Evolutionary conservation across 2,113 vertebrate genomes (phyloP).

Genomic region (Columbina picui): DNA sequence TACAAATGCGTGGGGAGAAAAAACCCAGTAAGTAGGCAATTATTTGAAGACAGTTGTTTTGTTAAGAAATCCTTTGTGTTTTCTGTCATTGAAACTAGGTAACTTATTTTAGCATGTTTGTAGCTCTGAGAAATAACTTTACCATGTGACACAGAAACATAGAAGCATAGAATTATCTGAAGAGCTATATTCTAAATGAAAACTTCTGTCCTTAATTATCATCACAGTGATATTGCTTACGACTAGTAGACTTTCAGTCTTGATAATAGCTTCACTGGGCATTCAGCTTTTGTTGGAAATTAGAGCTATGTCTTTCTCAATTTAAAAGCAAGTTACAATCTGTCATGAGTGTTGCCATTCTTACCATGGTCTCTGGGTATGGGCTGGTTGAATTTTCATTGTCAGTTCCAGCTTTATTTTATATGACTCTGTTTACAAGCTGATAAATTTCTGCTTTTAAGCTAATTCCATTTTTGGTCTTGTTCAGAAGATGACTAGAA

Average conservation of each 20-base stretch:
- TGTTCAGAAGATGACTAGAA: background rate
- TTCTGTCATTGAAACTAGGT: background rate
- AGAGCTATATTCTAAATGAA: background rate
- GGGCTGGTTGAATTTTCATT: background rate
- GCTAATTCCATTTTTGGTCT: background rate
- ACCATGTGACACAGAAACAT: background rate
- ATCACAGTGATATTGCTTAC: background rate
- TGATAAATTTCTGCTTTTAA: background rate
- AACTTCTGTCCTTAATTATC: background rate
- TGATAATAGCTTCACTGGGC: background rate
- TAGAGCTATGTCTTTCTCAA: background rate
- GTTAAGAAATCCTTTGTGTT: background rate
- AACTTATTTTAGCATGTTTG: background rate
- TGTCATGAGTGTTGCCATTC: background rate
- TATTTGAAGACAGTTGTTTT: background rate
- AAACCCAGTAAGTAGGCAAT: accelerated
- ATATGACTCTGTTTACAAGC: background rate
- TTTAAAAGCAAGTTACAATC: background rate
- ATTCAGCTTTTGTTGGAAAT: background rate
- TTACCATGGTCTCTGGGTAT: background rate
- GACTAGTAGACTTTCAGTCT: background rate
- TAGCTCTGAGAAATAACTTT: background rate
- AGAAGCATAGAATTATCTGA: background rate
- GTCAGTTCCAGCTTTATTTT: background rate
- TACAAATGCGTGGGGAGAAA: background rate